Conservation (phyloP, 2,113 vertebrate species). For the Alces alces region DNA sequence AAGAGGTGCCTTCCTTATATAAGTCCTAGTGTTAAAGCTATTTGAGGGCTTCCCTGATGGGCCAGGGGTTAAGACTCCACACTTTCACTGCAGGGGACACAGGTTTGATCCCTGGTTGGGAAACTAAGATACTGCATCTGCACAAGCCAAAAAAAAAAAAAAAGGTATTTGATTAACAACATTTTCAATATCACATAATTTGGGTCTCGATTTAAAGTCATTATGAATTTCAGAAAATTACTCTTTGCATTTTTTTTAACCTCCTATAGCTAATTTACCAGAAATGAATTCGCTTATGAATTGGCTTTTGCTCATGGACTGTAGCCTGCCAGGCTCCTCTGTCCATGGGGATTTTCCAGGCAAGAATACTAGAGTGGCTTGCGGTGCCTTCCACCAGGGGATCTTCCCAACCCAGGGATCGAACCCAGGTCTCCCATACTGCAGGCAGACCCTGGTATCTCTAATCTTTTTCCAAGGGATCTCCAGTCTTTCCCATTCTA, state of each 20-base stretch:
- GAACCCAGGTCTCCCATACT: background rate
- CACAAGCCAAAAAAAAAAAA: background rate
- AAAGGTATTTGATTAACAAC: background rate
- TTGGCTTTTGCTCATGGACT: background rate
- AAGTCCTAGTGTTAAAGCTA: background rate
- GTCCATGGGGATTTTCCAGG: background rate
- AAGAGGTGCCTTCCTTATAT: background rate
- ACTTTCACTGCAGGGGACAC: background rate
- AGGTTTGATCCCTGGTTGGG: background rate
- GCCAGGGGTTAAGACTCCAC: background rate
- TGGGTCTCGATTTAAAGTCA: background rate
- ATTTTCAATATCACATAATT: constrained; percentile 20
- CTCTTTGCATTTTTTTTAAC: background rate
- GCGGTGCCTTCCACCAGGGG: background rate
- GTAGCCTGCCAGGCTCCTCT: background rate
- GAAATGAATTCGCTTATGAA: background rate
- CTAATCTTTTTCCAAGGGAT: background rate
- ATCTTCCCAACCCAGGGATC: background rate
- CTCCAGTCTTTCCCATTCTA: background rate
- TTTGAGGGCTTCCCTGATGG: background rate
- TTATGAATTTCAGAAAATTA: background rate
- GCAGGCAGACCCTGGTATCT: background rate
- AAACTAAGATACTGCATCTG: background rate
- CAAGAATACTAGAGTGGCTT: background rate
- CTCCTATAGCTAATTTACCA: background rate